A percentile compares a stretch with the other conserved stretches of the same genome.
Evolutionary conservation across 2,888 invertebrate genomes (phyloP).

Genomic region (Sarcophaga carnaria): DNA sequence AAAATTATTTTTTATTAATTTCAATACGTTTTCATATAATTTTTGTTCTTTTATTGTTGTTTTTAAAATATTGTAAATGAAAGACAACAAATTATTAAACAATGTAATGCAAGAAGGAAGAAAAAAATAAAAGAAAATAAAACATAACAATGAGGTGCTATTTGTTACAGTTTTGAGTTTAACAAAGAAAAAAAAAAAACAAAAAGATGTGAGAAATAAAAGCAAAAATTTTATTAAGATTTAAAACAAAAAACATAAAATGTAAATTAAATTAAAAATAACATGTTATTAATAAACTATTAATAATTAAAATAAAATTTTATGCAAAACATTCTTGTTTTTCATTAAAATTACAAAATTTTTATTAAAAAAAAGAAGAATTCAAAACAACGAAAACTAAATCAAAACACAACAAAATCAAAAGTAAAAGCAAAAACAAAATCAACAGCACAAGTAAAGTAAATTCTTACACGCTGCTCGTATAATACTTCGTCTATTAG

Average conservation of each 20-base stretch:
- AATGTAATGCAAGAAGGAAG: not conserved
- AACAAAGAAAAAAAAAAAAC: not conserved
- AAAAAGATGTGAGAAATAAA: slow-evolving; percentile 19
- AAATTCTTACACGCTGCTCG: not conserved
- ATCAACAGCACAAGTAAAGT: not conserved
- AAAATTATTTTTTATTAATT: slow-evolving; percentile 8
- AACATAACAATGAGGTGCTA: slow-evolving; percentile 11
- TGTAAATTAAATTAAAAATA: slow-evolving; percentile 9
- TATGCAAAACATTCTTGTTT: not conserved
- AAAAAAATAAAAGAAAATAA: not conserved
- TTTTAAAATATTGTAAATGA: slow-evolving; percentile 26
- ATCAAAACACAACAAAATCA: not conserved
- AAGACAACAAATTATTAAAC: not conserved
- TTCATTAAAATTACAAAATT: not conserved
- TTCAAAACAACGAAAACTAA: not conserved
- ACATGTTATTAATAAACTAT: not conserved
- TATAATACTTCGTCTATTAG: too few species aligned
- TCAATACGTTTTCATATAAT: not conserved
- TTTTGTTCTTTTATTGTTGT: not conserved
- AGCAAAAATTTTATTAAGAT: not conserved
- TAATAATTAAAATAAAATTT: too few species aligned
- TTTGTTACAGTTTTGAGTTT: slow-evolving; percentile 22
- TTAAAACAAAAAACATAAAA: not conserved
- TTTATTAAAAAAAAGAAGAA: not conserved
- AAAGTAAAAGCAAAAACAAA: slow-evolving; percentile 43